Conservation (phyloP, 1,140 invertebrate species). For the Hylaeus volcanicus region DNA sequence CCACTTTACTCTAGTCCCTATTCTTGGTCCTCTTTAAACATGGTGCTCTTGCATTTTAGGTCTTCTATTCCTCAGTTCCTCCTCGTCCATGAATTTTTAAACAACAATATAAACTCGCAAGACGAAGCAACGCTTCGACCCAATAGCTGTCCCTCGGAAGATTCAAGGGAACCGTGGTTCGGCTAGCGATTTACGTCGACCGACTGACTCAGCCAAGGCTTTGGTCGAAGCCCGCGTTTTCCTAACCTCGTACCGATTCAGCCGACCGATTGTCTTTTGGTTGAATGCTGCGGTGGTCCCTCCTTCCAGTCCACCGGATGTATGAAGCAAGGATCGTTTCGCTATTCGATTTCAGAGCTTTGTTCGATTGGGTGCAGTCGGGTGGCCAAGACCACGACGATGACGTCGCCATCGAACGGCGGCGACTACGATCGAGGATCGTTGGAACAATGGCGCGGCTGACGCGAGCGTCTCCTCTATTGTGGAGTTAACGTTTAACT, state of each 20-base stretch:
- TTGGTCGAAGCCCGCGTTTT: constrained; percentile 41
- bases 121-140: neutral
- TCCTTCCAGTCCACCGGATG: constrained; percentile 36
- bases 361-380: constrained; percentile 25
- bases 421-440: constrained; percentile 35
- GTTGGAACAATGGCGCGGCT: constrained; percentile 45
- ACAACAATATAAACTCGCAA: neutral
- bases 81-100: too few relatives aligned
- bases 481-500: constrained; percentile 39
- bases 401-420: neutral
- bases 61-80: too few relatives aligned
- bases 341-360: constrained; percentile 56
- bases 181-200: constrained; percentile 38
- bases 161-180: neutral
- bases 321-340: constrained; percentile 49
- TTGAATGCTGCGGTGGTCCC: constrained; percentile 42
- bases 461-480: constrained; percentile 37
- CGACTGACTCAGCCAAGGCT: constrained; percentile 49
- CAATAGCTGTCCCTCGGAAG: neutral
- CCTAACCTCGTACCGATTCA: constrained; percentile 59
- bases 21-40: too few relatives aligned
- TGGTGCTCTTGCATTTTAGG: too few relatives aligned
- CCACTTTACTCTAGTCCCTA: too few relatives aligned
- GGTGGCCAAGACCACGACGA: constrained; percentile 23
- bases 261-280: constrained; percentile 60